These are phyloP conservation scores for Anseranas semipalmata DNA, from an alignment of 2,113 vertebrate species.

Conservation along the genomic window DNA sequence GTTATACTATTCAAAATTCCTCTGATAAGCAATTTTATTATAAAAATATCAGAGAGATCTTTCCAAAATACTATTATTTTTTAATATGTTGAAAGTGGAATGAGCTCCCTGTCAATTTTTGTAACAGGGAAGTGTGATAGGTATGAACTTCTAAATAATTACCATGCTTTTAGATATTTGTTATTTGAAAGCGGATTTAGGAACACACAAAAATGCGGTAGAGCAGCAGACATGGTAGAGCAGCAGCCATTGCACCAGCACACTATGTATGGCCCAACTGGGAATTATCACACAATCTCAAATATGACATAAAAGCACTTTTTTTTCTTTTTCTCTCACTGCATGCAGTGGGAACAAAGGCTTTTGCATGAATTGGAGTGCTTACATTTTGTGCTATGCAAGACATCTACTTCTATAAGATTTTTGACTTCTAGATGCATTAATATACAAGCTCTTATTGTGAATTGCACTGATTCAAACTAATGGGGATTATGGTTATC, in stretches of 20 bases:
- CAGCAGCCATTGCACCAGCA: not conserved
- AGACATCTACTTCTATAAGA: not conserved
- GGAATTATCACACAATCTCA: not conserved
- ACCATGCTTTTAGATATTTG: not conserved
- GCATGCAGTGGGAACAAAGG: not conserved
- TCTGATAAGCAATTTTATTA: not conserved
- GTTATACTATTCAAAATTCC: not conserved
- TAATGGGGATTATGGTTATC: not conserved
- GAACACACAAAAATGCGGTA: too few species aligned
- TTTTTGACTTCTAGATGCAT: not conserved
- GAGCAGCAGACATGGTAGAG: not conserved
- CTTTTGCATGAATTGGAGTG: not conserved
- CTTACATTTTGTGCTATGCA: not conserved
- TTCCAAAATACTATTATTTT: too few species aligned
- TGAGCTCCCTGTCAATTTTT: not conserved
- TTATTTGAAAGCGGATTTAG: not conserved
- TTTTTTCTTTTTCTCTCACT: not conserved
- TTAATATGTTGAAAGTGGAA: not conserved
- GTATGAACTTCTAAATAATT: not conserved
- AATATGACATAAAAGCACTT: not conserved
- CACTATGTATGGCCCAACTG: rapidly evolving
- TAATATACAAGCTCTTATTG: not conserved
- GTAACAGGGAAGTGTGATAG: not conserved
- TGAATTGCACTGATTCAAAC: not conserved
- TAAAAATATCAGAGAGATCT: not conserved